phyloP scores from a whole-genome alignment of 2,113 vertebrate species.

The Bufo bufo region DNA sequence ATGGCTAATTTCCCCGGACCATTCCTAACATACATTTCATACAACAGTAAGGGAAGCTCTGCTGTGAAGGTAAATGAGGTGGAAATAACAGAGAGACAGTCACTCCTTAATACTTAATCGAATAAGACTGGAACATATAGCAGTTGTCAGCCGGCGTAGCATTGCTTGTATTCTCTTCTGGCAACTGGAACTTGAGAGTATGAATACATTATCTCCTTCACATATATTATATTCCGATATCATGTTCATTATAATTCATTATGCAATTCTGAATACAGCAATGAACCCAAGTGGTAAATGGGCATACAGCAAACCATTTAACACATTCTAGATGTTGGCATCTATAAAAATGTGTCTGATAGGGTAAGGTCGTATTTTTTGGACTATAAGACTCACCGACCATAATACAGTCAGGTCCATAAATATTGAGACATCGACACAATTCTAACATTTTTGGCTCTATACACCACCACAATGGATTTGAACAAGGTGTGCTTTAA shows the following conservation, averaged over 20 bases:
- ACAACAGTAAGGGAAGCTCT: conserved; percentile 29
- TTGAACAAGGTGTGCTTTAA: no score
- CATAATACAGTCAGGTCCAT: no score
- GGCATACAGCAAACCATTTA: neutral
- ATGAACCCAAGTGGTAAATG: neutral
- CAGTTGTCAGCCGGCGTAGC: neutral
- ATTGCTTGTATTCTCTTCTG: conserved; percentile 4
- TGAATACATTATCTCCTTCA: neutral
- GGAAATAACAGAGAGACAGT: conserved; percentile 51
- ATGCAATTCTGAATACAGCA: neutral
- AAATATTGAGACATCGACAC: no score
- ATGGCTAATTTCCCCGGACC: conserved; percentile 53
- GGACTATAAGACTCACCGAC: no score
- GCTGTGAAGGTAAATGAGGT: conserved; percentile 51
- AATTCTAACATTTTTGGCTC: no score
- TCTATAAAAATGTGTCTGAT: neutral
- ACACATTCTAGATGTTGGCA: neutral
- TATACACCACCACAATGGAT: no score
- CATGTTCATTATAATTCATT: conserved; percentile 1
- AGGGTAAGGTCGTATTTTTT: neutral
- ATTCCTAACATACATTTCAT: conserved; percentile 43
- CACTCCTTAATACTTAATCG: conserved; percentile 47
- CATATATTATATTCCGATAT: conserved; percentile 19
- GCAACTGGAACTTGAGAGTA: conserved; percentile 16
- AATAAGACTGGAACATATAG: conserved; percentile 25